Percentiles rank a stretch among this genome's conserved stretches.
Evolutionary conservation across 2,888 invertebrate species (phyloP).

Genomic region (Tholera decimalis): DNA sequence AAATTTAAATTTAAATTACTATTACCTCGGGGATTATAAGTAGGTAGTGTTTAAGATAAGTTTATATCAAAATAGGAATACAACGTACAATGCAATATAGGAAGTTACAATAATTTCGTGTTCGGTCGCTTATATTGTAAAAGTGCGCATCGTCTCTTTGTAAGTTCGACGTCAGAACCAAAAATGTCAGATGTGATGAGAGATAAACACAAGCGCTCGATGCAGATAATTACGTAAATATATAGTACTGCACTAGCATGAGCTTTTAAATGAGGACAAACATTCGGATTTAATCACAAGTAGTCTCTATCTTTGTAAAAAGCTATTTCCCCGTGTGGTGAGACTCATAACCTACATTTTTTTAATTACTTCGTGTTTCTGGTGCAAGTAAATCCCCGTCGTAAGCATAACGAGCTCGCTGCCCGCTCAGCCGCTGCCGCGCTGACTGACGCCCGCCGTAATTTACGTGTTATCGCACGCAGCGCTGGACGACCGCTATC

Average conservation of each 20-base stretch:
- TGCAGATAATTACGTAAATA: neutral
- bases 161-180: neutral
- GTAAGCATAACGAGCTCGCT: neutral
- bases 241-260: neutral
- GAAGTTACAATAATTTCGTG: no score
- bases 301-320: neutral
- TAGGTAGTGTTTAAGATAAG: no score
- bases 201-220: neutral
- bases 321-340: neutral
- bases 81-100: no score
- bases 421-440: neutral
- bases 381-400: no score
- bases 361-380: neutral
- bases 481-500: conserved; percentile 18
- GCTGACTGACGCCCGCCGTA: neutral
- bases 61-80: no score
- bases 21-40: no score
- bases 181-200: neutral
- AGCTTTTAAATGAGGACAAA: neutral
- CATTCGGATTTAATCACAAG: neutral
- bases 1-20: no score
- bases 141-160: neutral
- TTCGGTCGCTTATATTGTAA: no score
- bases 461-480: conserved; percentile 2
- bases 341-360: neutral